These are phyloP conservation scores for Drosophila willistoni DNA, from an alignment of 1,140 invertebrate species.

Conservation along the genomic window DNA sequence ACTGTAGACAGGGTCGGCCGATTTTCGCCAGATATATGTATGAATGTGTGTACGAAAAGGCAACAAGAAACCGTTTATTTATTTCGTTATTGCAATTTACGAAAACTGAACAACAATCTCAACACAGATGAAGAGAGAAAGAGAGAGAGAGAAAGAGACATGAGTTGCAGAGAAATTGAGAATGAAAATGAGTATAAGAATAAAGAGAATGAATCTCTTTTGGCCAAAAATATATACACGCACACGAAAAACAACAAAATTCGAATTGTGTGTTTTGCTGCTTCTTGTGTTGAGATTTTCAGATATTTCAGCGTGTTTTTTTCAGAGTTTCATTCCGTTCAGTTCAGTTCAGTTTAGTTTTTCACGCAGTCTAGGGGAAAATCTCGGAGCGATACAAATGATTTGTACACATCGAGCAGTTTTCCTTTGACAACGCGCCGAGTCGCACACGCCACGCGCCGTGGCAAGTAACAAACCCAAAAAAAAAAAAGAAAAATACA, in stretches of 20 bases:
- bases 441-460: constrained; percentile 61
- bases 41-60: not conserved
- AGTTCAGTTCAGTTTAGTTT: constrained; percentile 37
- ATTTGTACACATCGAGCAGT: constrained; percentile 69
- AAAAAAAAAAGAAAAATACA: constrained; percentile 23
- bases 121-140: constrained; percentile 6
- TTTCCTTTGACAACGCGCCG: constrained; percentile 80
- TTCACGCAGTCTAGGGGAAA: constrained; percentile 49
- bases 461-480: constrained; percentile 23
- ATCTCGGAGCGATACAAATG: constrained; percentile 58
- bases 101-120: constrained; percentile 50
- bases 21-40: constrained; percentile 54
- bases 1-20: constrained; percentile 17
- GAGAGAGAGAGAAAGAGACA: constrained; percentile 18
- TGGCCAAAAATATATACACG: constrained; percentile 34
- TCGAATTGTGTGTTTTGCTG: constrained; percentile 1
- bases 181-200: not conserved
- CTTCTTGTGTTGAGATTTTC: constrained; percentile 5
- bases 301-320: not conserved
- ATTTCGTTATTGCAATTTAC: constrained; percentile 69
- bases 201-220: not conserved
- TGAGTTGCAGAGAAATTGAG: constrained; percentile 10
- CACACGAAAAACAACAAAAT: constrained; percentile 19
- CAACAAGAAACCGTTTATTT: constrained; percentile 43
- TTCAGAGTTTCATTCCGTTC: constrained; percentile 28